phyloP scores from a whole-genome alignment of 2,113 vertebrate genomes.

The Myotis davidii region DNA sequence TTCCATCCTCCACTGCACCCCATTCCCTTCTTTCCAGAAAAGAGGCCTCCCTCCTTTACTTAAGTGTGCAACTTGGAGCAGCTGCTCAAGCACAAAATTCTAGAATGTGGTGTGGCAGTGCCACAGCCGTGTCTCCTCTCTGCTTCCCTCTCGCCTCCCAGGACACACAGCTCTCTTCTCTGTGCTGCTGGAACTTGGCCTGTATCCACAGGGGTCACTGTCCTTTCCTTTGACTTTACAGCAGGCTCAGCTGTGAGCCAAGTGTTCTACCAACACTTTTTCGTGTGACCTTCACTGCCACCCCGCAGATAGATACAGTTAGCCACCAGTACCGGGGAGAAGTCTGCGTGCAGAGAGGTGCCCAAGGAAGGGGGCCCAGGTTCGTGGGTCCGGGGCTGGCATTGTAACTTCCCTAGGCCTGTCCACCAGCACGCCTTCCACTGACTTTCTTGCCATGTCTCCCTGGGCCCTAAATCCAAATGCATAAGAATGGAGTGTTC shows the following conservation, averaged over 20 bases:
- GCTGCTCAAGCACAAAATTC: background rate
- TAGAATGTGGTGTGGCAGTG: background rate
- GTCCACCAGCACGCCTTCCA: background rate
- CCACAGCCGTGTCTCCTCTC: background rate
- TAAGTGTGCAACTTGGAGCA: background rate
- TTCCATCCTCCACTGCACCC: background rate
- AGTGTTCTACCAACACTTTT: background rate
- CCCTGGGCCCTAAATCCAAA: background rate
- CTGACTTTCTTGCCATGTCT: background rate
- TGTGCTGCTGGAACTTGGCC: conserved; percentile 1
- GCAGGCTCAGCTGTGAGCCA: background rate
- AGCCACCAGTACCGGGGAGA: background rate
- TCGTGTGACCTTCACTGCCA: background rate
- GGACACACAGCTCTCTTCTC: background rate
- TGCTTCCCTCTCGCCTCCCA: background rate
- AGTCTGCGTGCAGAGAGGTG: background rate
- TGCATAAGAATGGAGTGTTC: background rate
- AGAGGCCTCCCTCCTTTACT: background rate
- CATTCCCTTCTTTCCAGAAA: background rate
- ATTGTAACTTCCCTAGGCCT: background rate
- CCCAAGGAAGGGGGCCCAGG: background rate
- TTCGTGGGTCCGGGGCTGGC: background rate
- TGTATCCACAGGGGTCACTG: background rate
- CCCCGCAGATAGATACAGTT: background rate
- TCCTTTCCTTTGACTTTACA: background rate